Evolutionary conservation across 2,797 vertebrate genomes (phyloP), one percentile per base, ranked within the genome.

Genomic region (Danio tinwini): DNA sequence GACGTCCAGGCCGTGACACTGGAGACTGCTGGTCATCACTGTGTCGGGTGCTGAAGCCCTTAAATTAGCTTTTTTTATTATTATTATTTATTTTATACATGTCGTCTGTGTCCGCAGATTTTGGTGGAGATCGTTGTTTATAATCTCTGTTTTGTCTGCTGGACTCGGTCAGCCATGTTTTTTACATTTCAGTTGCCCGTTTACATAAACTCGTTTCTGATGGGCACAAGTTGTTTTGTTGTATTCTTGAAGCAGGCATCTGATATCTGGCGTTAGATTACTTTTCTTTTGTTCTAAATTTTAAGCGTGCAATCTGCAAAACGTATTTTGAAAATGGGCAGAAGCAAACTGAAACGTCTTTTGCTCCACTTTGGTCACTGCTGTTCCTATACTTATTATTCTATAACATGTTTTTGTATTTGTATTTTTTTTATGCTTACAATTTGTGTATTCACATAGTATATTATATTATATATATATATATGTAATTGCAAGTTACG

Each of bases 341-440:
- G 68, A 76, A 61, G n/a, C 59, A 59, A 67, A 81, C 65, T n/a
- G 52, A 69, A 62, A 47, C 29, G 68, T 53, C 65, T 56, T 81
- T 73, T 84, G 81, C 83, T 80, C 59, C 81, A 79, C 77, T 81
- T 81, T 74, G 42, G 29, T 83, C 84, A 85, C 80, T 86, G 83
- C 84, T 83, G 82, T 84, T 85, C 75, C 74, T 82, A 76, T 82
- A 83, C 44, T 78, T 83, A 80, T 64, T 81, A 84, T 83, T 64
- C 78, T 83, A 69, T 84, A 72, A 85, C 79, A 84, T 83, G 79
- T 81, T 88, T 87, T 80, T 85, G 74, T 82, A 83, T 80, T 74
- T 83, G 75, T 82, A 79, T 86, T 85, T 88, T 84, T 80, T 78
- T 84, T 85, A 84, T 77, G 75, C 79, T 80, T 86, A 50, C 78